Percentiles rank a stretch among this genome's conserved stretches.
Evolutionary conservation across 2,113 vertebrate genomes (phyloP).

Genomic region (Perca flavescens): DNA sequence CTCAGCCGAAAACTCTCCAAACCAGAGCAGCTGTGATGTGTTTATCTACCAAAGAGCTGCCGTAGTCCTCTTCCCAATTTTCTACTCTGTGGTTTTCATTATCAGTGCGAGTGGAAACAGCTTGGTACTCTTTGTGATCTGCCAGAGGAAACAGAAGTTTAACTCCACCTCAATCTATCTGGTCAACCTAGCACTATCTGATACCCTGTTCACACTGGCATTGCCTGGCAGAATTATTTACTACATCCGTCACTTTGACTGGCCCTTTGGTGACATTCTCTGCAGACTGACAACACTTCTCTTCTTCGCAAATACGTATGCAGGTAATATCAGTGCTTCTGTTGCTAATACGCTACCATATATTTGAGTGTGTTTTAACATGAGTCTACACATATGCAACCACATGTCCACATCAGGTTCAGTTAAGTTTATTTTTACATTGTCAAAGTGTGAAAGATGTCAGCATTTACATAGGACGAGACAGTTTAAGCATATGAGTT

Average conservation of each 20-base stretch:
- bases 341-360: background rate
- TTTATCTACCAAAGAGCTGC: slow-evolving; percentile 76
- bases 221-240: slow-evolving; percentile 87
- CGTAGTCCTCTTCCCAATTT: slow-evolving; percentile 83
- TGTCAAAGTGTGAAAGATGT: background rate
- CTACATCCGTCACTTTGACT: slow-evolving; percentile 85
- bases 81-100: slow-evolving; percentile 84
- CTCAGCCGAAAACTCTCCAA: slow-evolving; percentile 37
- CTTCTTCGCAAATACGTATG: slow-evolving; percentile 88
- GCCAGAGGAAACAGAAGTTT: slow-evolving; percentile 86
- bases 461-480: background rate
- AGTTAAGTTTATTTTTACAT: background rate
- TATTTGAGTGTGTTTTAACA: background rate
- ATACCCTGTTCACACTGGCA: slow-evolving; percentile 87
- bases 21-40: slow-evolving; percentile 83
- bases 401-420: background rate
- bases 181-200: slow-evolving; percentile 87
- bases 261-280: slow-evolving; percentile 88
- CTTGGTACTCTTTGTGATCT: slow-evolving; percentile 86
- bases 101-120: slow-evolving; percentile 85
- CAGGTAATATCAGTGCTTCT: slow-evolving; percentile 59
- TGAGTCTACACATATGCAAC: background rate
- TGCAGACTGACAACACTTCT: slow-evolving; percentile 86
- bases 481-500: background rate
- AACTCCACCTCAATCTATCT: slow-evolving; percentile 89